Evolutionary conservation across 1,140 invertebrate genomes (phyloP).

Genomic region (Oncopodura yosiiana): DNA sequence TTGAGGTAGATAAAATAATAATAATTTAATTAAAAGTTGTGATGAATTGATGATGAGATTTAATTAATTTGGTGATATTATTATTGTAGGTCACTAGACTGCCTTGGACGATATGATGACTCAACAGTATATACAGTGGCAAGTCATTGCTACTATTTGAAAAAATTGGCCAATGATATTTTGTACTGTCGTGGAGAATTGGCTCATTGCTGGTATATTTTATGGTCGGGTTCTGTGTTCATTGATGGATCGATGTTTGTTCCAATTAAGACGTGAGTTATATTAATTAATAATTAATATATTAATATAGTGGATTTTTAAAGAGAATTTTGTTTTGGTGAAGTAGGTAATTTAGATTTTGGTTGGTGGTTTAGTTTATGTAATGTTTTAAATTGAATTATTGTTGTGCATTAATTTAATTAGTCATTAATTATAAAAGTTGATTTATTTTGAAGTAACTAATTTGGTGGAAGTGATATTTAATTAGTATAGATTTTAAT

Average conservation of each 20-base stretch:
- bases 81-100: constrained; percentile 15
- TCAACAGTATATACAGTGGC: constrained; percentile 10
- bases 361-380: too few species aligned
- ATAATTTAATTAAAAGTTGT: background rate
- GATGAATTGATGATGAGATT: background rate
- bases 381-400: too few species aligned
- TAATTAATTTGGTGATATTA: constrained; percentile 4
- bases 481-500: too few species aligned
- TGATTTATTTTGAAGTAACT: too few species aligned
- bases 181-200: constrained; percentile 64
- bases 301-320: background rate
- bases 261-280: constrained; percentile 65
- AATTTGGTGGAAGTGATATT: too few species aligned
- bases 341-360: too few species aligned
- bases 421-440: too few species aligned
- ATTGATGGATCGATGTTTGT: constrained; percentile 80
- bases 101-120: constrained; percentile 13
- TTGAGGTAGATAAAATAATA: constrained; percentile 10
- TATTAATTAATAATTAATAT: constrained; percentile 2
- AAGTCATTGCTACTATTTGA: constrained; percentile 16
- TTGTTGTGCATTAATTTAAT: too few species aligned
- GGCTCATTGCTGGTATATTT: constrained; percentile 72
- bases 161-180: constrained; percentile 33
- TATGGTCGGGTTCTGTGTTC: constrained; percentile 75
- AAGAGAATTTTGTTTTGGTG: too few species aligned